Evolutionary conservation across 2,113 vertebrate species (phyloP).

Genomic region (Anolis carolinensis): DNA sequence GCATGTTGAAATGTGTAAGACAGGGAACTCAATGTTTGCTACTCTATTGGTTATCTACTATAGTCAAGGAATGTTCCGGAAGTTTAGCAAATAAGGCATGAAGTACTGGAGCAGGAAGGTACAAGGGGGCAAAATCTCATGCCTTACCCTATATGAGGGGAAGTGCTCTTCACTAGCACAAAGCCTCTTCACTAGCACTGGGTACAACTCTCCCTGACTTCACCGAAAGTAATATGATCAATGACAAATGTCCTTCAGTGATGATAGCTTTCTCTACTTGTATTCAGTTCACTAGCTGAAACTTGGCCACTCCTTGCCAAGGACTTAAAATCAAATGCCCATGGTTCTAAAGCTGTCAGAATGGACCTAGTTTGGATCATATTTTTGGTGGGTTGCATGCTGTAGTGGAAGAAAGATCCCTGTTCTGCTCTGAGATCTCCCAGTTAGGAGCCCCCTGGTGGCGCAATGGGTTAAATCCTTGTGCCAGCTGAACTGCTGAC

Average conservation of each 20-base stretch:
- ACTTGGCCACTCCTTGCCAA: not conserved
- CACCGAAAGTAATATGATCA: not conserved
- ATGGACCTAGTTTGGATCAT: not conserved
- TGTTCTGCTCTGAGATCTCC: not conserved
- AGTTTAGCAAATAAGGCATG: not conserved
- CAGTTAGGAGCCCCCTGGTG: no score
- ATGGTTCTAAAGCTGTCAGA: not conserved
- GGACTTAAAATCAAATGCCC: not conserved
- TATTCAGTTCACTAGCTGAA: not conserved
- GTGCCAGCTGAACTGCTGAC: no score
- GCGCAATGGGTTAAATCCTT: no score
- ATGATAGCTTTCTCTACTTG: not conserved
- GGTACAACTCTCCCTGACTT: not conserved
- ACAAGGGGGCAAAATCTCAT: not conserved
- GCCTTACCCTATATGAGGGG: not conserved
- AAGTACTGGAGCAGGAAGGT: not conserved
- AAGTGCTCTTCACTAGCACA: not conserved
- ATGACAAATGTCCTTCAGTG: not conserved
- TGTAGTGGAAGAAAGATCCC: not conserved
- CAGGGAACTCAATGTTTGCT: not conserved
- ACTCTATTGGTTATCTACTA: not conserved
- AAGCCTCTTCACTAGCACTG: not conserved
- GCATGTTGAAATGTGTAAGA: not conserved
- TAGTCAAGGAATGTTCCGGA: not conserved
- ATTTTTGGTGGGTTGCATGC: not conserved